phyloP scores from a whole-genome alignment of 2,797 vertebrate species.

The Apogon hyalosoma region DNA sequence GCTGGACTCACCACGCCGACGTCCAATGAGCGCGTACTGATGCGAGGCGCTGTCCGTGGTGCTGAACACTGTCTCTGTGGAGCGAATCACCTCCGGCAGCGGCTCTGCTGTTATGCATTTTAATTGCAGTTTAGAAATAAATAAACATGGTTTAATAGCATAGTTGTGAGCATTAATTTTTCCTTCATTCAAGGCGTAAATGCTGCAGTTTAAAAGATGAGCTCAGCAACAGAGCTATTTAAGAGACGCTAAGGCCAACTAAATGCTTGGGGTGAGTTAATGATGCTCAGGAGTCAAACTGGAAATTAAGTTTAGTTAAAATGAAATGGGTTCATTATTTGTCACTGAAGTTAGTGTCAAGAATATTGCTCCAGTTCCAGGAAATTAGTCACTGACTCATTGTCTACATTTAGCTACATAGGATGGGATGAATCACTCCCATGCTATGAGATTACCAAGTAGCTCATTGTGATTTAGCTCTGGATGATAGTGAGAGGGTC shows the following conservation, averaged over 20 bases:
- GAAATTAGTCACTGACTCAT: constrained; percentile 9
- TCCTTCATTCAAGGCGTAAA: not conserved
- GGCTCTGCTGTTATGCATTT: not conserved
- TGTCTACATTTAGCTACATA: constrained; percentile 9
- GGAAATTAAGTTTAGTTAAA: not conserved
- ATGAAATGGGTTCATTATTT: constrained; percentile 7
- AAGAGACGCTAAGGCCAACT: not conserved
- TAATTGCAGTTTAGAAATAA: not conserved
- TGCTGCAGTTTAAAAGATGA: not conserved
- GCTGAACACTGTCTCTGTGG: constrained; percentile 35
- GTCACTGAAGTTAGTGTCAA: not conserved
- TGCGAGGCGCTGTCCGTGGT: constrained; percentile 53
- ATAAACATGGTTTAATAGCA: constrained; percentile 6
- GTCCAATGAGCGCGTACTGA: not conserved
- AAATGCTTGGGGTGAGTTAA: not conserved
- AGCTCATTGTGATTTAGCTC: not conserved
- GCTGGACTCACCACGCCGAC: not conserved
- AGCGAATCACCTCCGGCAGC: not conserved
- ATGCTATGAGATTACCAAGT: constrained; percentile 15
- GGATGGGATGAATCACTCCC: not conserved
- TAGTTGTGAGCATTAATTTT: not conserved
- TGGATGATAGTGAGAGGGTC: constrained; percentile 3
- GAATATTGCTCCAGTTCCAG: not conserved
- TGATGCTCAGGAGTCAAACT: constrained; percentile 1
- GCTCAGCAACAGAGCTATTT: not conserved